Conservation (phyloP, 1,140 invertebrate species). For the Megalonaias nervosa region DNA sequence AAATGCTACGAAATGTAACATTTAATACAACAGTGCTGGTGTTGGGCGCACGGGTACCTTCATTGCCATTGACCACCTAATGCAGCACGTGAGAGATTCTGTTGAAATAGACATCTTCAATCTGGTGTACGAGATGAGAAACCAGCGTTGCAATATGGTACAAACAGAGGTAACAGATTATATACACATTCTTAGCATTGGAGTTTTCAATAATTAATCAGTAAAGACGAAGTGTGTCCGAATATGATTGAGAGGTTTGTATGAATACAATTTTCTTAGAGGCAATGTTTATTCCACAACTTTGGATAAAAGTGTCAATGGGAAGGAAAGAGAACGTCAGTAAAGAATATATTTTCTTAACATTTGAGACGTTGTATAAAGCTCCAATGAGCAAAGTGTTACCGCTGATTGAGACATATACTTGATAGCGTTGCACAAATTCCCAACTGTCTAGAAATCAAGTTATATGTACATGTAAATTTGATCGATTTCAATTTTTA, state of each 20-base stretch:
- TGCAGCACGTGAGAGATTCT: slow-evolving; percentile 87
- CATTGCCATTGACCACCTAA: slow-evolving; percentile 98
- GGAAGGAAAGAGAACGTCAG: not conserved
- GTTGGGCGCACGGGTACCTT: slow-evolving; percentile 80
- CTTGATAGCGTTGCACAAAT: too few species aligned
- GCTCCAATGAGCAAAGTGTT: too few species aligned
- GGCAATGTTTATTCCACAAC: not conserved
- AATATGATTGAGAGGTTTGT: not conserved
- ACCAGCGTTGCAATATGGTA: slow-evolving; percentile 80
- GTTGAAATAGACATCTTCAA: slow-evolving; percentile 98
- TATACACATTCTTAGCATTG: not conserved
- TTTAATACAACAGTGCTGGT: slow-evolving; percentile 61
- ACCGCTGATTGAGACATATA: too few species aligned
- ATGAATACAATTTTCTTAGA: not conserved
- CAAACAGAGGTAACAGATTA: slow-evolving; percentile 83
- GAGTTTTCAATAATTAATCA: not conserved
- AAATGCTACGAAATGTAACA: not conserved
- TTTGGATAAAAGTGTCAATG: not conserved
- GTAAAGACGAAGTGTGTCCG: not conserved
- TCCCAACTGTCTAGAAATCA: too few species aligned
- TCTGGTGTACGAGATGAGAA: slow-evolving; percentile 94
- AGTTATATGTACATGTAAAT: too few species aligned
- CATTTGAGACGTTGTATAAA: too few species aligned
- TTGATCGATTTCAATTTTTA: too few species aligned
- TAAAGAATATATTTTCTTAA: not conserved